Evolutionary conservation across 2,113 vertebrate genomes (phyloP).

Genomic region (Cyprinodon tularosa): DNA sequence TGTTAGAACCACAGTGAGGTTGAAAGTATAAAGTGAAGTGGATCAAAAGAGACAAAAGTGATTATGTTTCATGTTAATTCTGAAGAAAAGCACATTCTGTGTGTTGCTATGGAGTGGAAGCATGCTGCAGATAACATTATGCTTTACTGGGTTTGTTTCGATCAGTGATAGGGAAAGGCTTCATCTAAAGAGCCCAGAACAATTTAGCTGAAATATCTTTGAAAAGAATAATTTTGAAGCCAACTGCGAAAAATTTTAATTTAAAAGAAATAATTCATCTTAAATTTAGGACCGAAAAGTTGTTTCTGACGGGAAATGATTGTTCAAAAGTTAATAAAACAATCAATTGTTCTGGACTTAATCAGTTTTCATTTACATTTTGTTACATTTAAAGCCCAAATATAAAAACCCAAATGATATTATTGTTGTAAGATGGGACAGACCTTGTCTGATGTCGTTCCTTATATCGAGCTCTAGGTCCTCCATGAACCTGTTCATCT

Average conservation of each 20-base stretch:
- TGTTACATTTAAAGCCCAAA: neutral
- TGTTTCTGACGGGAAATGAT: neutral
- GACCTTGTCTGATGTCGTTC: conserved; percentile 93
- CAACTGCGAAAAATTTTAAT: too few species aligned
- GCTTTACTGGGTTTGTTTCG: neutral
- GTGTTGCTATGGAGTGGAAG: neutral
- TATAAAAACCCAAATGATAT: neutral
- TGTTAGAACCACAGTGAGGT: neutral
- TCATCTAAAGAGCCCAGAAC: neutral
- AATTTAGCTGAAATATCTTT: neutral
- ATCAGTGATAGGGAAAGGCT: neutral
- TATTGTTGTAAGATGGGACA: neutral
- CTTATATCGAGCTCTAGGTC: conserved; percentile 88
- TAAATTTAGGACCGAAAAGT: neutral
- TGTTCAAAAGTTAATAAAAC: neutral
- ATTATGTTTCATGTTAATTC: too few species aligned
- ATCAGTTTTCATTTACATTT: neutral
- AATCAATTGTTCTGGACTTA: neutral
- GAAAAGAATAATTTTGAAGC: neutral
- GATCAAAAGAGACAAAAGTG: neutral
- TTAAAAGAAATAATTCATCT: neutral
- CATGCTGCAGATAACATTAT: neutral
- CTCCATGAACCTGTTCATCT: conserved; percentile 86
- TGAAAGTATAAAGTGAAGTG: neutral
- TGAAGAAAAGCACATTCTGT: too few species aligned